Evolutionary conservation across 2,113 vertebrate genomes (phyloP), one percentile per base, ranked within the genome.

Genomic region (Poecilia latipinna): DNA sequence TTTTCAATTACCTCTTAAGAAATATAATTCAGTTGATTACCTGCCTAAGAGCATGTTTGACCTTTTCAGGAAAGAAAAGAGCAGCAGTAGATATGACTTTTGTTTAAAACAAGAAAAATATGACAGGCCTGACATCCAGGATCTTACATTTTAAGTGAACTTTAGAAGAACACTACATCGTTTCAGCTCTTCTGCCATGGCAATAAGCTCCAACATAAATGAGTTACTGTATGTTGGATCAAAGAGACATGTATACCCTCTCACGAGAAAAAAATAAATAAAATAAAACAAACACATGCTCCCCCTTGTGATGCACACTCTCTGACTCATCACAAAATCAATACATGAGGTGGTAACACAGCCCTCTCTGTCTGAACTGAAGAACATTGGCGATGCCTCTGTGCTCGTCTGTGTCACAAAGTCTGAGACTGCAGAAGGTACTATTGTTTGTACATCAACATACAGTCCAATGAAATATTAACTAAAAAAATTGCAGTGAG

Each of bases 311-410:
- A 86, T 84, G 84, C 85, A 77, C 74, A 83, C 78, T 70, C 80
- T 85, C 86, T 93, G 91, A 93, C 89, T 91, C 89, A 91, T 84
- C 81, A 60, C 51, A 77, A 81, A 89, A 91, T 91, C 90, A 91
- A 92, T 92, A 89, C 68, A 62, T 73, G 84, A 76, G 85, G 64
- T 79, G 72, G 73, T 66, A 81, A 72, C 84, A 87, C 74, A 82
- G 78, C 48, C 76, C 70, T 80, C 79, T 90, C 72, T 84, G 84
- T 86, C 75, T 68, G 69, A 82, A 66, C 51, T 82, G 44, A 91
- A 83, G 89, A 86, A 71, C 86, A 85, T 86, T 68, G 68, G 57
- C 64, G 51, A 39, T 0, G 51, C 0, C 69, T 85, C 29, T 78
- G 65, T 77, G 67, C 72, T 24, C 74, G 65, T 82, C 31, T 64